Conservation (phyloP, 2,113 vertebrate genomes). For the Dolichotis patagonum region DNA sequence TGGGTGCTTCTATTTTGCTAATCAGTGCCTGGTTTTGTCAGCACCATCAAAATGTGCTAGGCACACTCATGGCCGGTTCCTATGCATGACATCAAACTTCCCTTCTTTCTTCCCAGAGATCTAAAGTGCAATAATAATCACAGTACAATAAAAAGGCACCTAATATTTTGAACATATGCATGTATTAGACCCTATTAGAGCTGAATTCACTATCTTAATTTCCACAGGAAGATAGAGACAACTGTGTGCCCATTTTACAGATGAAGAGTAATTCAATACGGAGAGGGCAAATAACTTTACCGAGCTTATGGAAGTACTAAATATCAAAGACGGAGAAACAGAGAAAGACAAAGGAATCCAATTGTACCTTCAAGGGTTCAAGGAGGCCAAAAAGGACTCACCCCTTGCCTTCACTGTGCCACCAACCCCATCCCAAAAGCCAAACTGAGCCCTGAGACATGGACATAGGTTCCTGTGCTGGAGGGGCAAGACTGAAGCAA, state of each 20-base stretch:
- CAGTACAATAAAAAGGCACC: not conserved
- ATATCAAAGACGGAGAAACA: not conserved
- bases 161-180: not conserved
- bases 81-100: not conserved
- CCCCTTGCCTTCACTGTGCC: not conserved
- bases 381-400: not conserved
- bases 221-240: not conserved
- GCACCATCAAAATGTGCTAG: not conserved
- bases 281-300: not conserved
- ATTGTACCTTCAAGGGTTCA: not conserved
- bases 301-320: not conserved
- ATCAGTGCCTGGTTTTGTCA: not conserved
- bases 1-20: not conserved
- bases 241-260: not conserved
- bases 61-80: not conserved
- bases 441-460: not conserved
- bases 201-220: not conserved
- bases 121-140: not conserved
- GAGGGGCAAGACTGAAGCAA: not conserved
- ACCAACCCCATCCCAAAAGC: not conserved
- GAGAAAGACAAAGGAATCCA: slow-evolving; percentile 14
- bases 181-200: not conserved
- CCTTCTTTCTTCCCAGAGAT: not conserved
- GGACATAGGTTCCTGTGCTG: not conserved
- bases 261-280: not conserved